A percentile compares a stretch with the other conserved stretches of the same genome.
Evolutionary conservation across 2,797 vertebrate genomes (phyloP).

Genomic region (Chromobotia macracanthus): DNA sequence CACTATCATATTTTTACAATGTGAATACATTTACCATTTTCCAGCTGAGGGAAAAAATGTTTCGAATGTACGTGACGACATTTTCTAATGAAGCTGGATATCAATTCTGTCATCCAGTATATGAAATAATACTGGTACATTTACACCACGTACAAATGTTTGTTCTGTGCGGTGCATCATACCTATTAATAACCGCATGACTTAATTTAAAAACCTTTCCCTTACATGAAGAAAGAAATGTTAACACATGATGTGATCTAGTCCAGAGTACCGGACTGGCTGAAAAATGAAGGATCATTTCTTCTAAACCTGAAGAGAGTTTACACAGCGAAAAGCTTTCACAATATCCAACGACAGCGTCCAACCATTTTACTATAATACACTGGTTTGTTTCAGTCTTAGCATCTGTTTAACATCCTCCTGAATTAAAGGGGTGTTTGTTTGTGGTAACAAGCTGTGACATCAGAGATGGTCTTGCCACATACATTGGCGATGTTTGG

Average conservation of each 20-base stretch:
- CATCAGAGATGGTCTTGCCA: constrained; percentile 48
- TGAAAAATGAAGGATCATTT: background rate
- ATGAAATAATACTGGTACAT: background rate
- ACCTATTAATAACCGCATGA: background rate
- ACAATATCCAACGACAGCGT: constrained; percentile 65
- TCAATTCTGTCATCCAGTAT: background rate
- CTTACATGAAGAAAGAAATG: background rate
- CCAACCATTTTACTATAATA: constrained; percentile 68
- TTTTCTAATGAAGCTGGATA: too few relatives aligned
- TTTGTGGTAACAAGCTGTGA: constrained; percentile 52
- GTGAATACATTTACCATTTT: too few relatives aligned
- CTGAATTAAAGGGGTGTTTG: constrained; percentile 35
- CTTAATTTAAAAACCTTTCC: background rate
- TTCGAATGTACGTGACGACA: too few relatives aligned
- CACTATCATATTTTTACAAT: too few relatives aligned
- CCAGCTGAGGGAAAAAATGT: too few relatives aligned
- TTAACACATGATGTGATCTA: background rate
- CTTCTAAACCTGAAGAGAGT: constrained; percentile 51
- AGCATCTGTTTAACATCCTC: constrained; percentile 74
- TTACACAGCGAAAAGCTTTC: constrained; percentile 44
- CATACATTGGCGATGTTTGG: constrained; percentile 9
- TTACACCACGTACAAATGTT: background rate
- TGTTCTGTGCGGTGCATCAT: background rate
- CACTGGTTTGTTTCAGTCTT: constrained; percentile 67
- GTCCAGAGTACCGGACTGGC: background rate